Percentiles rank a stretch among this genome's conserved stretches.
Conservation (phyloP, 2,888 invertebrate genomes). For the Thera britannica region DNA sequence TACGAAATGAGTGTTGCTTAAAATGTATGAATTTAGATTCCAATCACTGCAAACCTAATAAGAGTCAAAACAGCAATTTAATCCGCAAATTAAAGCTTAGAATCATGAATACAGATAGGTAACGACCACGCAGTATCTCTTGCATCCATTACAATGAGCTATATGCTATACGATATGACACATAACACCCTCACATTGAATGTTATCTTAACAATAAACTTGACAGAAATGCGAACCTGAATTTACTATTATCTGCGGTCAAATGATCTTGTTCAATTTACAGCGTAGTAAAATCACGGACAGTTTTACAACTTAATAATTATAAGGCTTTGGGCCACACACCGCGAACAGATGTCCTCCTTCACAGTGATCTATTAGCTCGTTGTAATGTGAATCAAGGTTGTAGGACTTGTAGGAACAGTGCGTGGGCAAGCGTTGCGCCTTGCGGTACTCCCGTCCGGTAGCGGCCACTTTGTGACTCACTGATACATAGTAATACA, state of each 20-base stretch:
- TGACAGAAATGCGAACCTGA: conserved; percentile 47
- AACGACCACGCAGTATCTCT: conserved; percentile 28
- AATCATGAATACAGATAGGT: conserved; percentile 12
- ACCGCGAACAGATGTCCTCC: conserved; percentile 61
- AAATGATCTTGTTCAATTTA: conserved; percentile 50
- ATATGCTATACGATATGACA: conserved; percentile 27
- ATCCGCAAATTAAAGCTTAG: conserved; percentile 12
- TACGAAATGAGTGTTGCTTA: conserved; percentile 3
- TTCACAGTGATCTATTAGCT: conserved; percentile 61
- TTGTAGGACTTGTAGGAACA: conserved; percentile 46
- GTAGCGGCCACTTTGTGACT: conserved; percentile 59
- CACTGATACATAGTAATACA: conserved; percentile 32
- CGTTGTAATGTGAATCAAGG: conserved; percentile 43
- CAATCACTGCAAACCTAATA: conserved; percentile 8
- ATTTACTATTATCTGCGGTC: conserved; percentile 47
- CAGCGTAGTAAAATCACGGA: conserved; percentile 51
- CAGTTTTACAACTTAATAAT: conserved; percentile 62
- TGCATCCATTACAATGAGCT: conserved; percentile 26
- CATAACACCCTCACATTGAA: conserved; percentile 34
- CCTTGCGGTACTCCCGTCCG: conserved; percentile 61
- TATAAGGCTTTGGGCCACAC: conserved; percentile 59
- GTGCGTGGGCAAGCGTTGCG: conserved; percentile 59
- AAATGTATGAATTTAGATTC: conserved; percentile 10
- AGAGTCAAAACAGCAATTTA: conserved; percentile 19
- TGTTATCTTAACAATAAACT: conserved; percentile 46